A percentile compares a stretch with the other conserved stretches of the same genome.
phyloP scores from a whole-genome alignment of 2,888 invertebrate species.

The Drosophila trichaetosa region DNA sequence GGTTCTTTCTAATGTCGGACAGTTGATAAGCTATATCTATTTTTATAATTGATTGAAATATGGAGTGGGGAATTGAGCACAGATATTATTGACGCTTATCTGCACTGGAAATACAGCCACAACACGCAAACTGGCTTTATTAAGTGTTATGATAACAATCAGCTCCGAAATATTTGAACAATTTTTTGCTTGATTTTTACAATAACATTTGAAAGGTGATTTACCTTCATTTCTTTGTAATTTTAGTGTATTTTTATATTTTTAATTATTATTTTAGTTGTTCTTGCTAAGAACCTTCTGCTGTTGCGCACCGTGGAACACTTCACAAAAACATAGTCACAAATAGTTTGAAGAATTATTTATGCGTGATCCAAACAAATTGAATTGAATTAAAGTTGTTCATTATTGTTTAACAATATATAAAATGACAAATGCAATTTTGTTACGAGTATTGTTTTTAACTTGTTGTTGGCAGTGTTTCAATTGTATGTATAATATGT shows the following conservation, averaged over 20 bases:
- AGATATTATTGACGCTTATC: constrained; percentile 37
- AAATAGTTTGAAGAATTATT: constrained; percentile 8
- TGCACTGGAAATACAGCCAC: constrained; percentile 32
- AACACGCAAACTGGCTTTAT: constrained; percentile 28
- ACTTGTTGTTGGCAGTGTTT: constrained; percentile 59
- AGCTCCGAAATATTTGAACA: constrained; percentile 45
- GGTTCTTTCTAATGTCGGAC: neutral
- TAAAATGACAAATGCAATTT: constrained; percentile 36
- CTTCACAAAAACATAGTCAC: constrained; percentile 29
- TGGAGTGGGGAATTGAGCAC: constrained; percentile 5
- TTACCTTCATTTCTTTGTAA: constrained; percentile 4
- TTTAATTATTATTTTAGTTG: constrained; percentile 8
- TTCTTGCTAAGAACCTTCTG: constrained; percentile 46
- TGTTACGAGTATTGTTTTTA: constrained; percentile 25
- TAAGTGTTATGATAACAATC: constrained; percentile 28
- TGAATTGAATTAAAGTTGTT: constrained; percentile 19
- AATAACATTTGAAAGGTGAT: constrained; percentile 23
- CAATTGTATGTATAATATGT: constrained; percentile 52
- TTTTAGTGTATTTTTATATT: constrained; percentile 10
- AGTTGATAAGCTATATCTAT: constrained; percentile 26
- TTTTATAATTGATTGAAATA: constrained; percentile 22
- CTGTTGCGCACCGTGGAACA: constrained; percentile 51
- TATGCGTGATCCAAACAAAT: constrained; percentile 15
- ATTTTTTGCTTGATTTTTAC: constrained; percentile 26
- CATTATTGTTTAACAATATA: constrained; percentile 47